phyloP scores from a whole-genome alignment of 2,113 vertebrate genomes.

The Neolamprologus variostigma region DNA sequence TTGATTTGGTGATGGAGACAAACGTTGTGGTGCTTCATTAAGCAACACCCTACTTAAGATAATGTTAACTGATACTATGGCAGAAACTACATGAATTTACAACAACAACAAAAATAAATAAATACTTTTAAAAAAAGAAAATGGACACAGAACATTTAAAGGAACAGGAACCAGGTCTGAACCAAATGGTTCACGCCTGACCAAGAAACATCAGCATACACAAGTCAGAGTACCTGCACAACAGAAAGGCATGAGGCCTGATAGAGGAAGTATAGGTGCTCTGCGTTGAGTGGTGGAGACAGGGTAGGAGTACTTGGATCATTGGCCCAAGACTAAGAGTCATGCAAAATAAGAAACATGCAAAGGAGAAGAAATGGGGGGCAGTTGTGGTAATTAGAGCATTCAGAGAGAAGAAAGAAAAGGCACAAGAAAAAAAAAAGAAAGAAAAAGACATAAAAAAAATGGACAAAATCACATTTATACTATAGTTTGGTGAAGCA shows the following conservation, averaged over 20 bases:
- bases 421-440: background rate
- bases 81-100: background rate
- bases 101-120: background rate
- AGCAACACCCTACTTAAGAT: background rate
- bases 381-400: background rate
- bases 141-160: background rate
- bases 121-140: background rate
- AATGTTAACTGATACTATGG: background rate
- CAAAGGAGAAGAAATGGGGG: background rate
- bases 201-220: background rate
- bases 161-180: background rate
- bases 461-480: background rate
- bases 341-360: slow-evolving; percentile 63
- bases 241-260: slow-evolving; percentile 65
- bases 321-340: slow-evolving; percentile 65
- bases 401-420: background rate
- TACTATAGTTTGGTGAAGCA: background rate
- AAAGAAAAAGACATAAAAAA: background rate
- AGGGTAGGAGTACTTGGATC: slow-evolving; percentile 67
- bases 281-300: slow-evolving; percentile 73
- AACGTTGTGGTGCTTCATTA: background rate
- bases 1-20: background rate
- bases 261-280: slow-evolving; percentile 76
- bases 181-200: background rate
- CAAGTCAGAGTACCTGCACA: slow-evolving; percentile 53